Evolutionary conservation across 1,140 invertebrate genomes (phyloP).

Genomic region (Spodoptera litura): DNA sequence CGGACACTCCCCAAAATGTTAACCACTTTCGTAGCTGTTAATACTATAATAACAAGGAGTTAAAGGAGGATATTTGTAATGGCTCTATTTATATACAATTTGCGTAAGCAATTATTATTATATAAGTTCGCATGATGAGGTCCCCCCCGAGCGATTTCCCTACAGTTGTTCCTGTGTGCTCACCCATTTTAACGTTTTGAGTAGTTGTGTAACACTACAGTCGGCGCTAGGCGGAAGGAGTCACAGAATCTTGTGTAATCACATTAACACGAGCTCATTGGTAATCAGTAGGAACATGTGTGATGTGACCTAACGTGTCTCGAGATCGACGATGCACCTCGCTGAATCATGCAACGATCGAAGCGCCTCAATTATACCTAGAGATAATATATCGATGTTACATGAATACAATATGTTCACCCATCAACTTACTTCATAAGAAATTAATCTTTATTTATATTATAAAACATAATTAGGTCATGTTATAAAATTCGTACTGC

Average conservation of each 20-base stretch:
- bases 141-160: constrained; percentile 23
- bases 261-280: constrained; percentile 28
- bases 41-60: constrained; percentile 4
- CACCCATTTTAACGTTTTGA: constrained; percentile 6
- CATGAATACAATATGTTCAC: not conserved
- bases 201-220: not conserved
- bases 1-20: constrained; percentile 13
- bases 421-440: not conserved
- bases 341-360: constrained; percentile 4
- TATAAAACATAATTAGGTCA: constrained; percentile 20
- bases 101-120: not conserved
- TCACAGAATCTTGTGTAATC: constrained; percentile 28
- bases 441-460: not conserved
- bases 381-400: constrained; percentile 9
- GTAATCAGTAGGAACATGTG: constrained; percentile 30
- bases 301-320: constrained; percentile 19
- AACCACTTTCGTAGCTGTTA: not conserved
- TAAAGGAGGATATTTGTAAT: not conserved
- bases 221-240: constrained; percentile 25
- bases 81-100: not conserved
- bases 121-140: not conserved
- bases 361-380: constrained; percentile 2
- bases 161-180: constrained; percentile 16
- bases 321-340: constrained; percentile 4
- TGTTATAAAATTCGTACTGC: not conserved